Conservation (phyloP, 2,888 invertebrate species). For the Cyaniris semiargus region DNA sequence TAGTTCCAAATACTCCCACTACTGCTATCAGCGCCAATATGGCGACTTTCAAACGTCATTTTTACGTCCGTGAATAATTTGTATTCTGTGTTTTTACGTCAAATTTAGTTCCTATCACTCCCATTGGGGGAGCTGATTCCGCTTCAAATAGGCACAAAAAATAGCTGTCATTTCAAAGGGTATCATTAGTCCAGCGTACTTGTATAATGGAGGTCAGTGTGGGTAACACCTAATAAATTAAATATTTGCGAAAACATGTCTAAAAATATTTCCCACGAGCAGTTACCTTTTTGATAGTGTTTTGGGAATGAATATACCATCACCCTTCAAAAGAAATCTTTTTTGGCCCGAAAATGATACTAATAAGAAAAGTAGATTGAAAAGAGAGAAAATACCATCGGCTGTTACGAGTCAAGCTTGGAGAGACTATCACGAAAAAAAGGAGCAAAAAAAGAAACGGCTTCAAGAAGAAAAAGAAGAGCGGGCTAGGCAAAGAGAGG, state of each 20-base stretch:
- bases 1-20: no score
- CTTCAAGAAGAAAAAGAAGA: conserved; percentile 1
- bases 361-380: background rate
- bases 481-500: background rate
- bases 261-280: background rate
- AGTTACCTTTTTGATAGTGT: background rate
- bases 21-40: no score
- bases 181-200: no score
- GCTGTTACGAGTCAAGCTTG: conserved; percentile 13
- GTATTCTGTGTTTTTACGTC: no score
- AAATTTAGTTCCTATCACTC: no score
- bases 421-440: conserved; percentile 24
- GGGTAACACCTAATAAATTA: conserved; percentile 8
- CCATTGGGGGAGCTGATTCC: no score
- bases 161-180: no score
- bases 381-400: conserved; percentile 5
- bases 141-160: no score
- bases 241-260: conserved; percentile 13
- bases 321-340: conserved; percentile 21
- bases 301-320: conserved; percentile 16
- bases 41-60: no score
- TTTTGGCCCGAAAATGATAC: conserved; percentile 18
- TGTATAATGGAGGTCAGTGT: no score
- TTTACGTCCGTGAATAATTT: no score
- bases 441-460: background rate